Conservation (phyloP, 2,797 vertebrate species). For the Adrianichthys oophorus region DNA sequence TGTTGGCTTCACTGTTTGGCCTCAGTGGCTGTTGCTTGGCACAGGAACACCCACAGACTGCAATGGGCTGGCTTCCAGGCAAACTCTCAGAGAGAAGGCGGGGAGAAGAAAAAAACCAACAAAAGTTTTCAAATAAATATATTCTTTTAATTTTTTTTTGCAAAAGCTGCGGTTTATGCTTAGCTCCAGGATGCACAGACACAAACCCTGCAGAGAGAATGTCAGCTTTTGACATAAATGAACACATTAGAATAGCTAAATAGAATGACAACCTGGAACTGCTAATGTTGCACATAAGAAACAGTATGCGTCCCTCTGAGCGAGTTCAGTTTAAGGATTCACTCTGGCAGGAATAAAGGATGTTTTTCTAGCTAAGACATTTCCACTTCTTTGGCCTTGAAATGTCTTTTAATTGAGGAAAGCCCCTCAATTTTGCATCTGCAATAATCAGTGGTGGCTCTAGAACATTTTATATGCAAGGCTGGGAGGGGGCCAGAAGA, state of each 20-base stretch:
- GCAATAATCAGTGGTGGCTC: not conserved
- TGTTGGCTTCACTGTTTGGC: slow-evolving; percentile 41
- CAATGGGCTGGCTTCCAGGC: slow-evolving; percentile 24
- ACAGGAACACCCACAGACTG: slow-evolving; percentile 16
- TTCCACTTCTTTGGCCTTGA: slow-evolving; percentile 41
- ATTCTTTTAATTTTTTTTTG: slow-evolving; percentile 24
- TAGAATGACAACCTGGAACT: slow-evolving; percentile 55
- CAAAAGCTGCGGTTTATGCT: slow-evolving; percentile 24
- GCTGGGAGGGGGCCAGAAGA: too few species aligned
- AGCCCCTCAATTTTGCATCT: slow-evolving; percentile 17
- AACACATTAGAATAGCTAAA: slow-evolving; percentile 56
- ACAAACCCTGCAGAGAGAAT: slow-evolving; percentile 35
- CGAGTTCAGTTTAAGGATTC: slow-evolving; percentile 55
- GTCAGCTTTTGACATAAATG: slow-evolving; percentile 63
- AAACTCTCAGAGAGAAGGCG: slow-evolving; percentile 44
- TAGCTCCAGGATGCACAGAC: slow-evolving; percentile 5
- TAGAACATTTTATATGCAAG: too few species aligned
- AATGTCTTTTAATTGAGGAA: slow-evolving; percentile 42
- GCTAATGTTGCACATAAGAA: slow-evolving; percentile 52
- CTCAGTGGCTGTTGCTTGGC: slow-evolving; percentile 26
- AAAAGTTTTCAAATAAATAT: slow-evolving; percentile 11
- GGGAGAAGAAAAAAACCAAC: slow-evolving; percentile 29
- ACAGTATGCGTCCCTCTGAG: slow-evolving; percentile 61
- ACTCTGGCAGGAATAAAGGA: slow-evolving; percentile 31
- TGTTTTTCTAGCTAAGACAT: slow-evolving; percentile 51